phyloP scores from a whole-genome alignment of 1,140 invertebrate genomes.

The Magallana gigas region DNA sequence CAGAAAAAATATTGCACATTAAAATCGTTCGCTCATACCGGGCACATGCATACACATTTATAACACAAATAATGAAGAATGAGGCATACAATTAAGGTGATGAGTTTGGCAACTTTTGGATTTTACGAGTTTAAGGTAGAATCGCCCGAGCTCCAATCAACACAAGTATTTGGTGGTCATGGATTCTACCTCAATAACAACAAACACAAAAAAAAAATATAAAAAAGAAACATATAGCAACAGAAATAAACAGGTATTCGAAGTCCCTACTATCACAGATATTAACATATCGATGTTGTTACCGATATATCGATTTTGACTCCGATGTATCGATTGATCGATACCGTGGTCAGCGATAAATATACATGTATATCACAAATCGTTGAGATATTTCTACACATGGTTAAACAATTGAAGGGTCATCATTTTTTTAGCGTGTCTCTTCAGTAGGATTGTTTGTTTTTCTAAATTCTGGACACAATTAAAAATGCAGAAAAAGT shows the following conservation, averaged over 20 bases:
- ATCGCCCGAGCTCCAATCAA: background rate
- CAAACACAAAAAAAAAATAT: background rate
- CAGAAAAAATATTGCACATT: constrained; percentile 30
- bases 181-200: background rate
- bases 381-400: constrained; percentile 3
- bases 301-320: too few relatives aligned
- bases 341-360: background rate
- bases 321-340: too few relatives aligned
- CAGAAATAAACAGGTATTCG: background rate
- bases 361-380: background rate
- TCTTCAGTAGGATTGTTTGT: too few relatives aligned
- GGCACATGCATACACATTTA: background rate
- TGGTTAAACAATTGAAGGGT: too few relatives aligned
- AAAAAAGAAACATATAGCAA: background rate
- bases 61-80: background rate
- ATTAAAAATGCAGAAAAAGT: too few relatives aligned
- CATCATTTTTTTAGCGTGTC: too few relatives aligned
- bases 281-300: background rate
- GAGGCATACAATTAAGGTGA: background rate
- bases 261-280: constrained; percentile 27
- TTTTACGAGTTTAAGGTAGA: background rate
- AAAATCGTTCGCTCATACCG: background rate
- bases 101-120: constrained; percentile 4
- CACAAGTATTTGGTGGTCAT: background rate
- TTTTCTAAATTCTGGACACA: too few relatives aligned